Conservation (phyloP, 2,797 vertebrate species). For the Chlorospingus semifuscus region DNA sequence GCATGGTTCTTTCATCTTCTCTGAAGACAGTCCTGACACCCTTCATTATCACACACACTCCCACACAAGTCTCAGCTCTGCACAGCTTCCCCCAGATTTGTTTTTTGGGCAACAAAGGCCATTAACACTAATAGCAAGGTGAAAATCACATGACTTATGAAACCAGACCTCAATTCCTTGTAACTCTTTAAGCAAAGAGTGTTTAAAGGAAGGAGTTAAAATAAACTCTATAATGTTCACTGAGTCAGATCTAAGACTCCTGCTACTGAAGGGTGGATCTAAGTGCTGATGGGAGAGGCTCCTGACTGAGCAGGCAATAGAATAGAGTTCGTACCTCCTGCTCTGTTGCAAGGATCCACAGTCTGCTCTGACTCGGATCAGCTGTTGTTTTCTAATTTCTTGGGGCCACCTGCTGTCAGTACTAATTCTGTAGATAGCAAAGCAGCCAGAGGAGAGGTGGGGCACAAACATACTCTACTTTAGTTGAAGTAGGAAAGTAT, state of each 20-base stretch:
- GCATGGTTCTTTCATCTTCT: not conserved
- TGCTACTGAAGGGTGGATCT: not conserved
- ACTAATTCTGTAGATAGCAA: slow-evolving; percentile 65
- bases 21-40: not conserved
- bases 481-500: not conserved
- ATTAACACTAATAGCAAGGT: not conserved
- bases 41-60: not conserved
- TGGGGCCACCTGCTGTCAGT: slow-evolving; percentile 69
- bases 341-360: slow-evolving; percentile 40
- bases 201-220: not conserved
- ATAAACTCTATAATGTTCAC: not conserved
- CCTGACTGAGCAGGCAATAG: not conserved
- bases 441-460: slow-evolving; percentile 22
- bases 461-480: not conserved
- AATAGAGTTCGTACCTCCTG: not conserved
- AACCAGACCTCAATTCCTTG: not conserved
- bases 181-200: not conserved
- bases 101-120: not conserved
- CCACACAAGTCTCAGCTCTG: rapidly evolving
- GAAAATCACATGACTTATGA: not conserved
- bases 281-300: not conserved
- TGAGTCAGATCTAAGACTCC: not conserved
- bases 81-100: not conserved
- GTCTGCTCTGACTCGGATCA: slow-evolving; percentile 44
- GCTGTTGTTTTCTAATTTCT: slow-evolving; percentile 73